These are phyloP conservation scores for Phyllopteryx taeniolatus DNA, from an alignment of 2,113 vertebrate species.

Conservation along the genomic window DNA sequence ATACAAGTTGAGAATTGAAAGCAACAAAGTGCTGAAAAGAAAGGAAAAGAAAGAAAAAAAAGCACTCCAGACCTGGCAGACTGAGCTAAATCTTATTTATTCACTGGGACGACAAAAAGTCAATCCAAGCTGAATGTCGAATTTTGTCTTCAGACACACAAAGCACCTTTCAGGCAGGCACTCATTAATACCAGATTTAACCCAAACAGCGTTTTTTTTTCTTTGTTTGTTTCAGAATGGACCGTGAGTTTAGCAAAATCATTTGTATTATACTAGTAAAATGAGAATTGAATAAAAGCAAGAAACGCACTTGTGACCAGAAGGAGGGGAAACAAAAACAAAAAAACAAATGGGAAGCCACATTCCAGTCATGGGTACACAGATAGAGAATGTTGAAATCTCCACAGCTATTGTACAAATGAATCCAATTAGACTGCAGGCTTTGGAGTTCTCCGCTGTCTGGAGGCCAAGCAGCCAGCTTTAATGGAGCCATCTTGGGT, in stretches of 20 bases:
- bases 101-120: not conserved
- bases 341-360: conserved; percentile 25
- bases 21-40: not conserved
- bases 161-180: conserved; percentile 27
- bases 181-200: conserved; percentile 42
- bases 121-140: not conserved
- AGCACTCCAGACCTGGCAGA: not conserved
- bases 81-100: not conserved
- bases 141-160: conserved; percentile 22
- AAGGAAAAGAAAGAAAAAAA: not conserved
- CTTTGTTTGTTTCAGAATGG: conserved; percentile 1
- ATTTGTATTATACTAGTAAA: conserved; percentile 37
- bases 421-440: conserved; percentile 63
- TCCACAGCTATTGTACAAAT: conserved; percentile 67
- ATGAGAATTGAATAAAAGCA: not conserved
- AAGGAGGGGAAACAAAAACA: conserved; percentile 9
- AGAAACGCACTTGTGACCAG: not conserved
- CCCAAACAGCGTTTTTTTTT: not conserved
- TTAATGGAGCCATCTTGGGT: conserved; percentile 59
- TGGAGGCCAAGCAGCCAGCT: conserved; percentile 32
- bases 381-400: conserved; percentile 72
- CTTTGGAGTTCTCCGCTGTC: conserved; percentile 58
- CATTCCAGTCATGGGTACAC: conserved; percentile 75
- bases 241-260: not conserved
- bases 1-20: not conserved